A percentile compares a stretch with the other conserved stretches of the same genome.
phyloP scores from a whole-genome alignment of 2,113 vertebrate species.

The Hyperoodon ampullatus region DNA sequence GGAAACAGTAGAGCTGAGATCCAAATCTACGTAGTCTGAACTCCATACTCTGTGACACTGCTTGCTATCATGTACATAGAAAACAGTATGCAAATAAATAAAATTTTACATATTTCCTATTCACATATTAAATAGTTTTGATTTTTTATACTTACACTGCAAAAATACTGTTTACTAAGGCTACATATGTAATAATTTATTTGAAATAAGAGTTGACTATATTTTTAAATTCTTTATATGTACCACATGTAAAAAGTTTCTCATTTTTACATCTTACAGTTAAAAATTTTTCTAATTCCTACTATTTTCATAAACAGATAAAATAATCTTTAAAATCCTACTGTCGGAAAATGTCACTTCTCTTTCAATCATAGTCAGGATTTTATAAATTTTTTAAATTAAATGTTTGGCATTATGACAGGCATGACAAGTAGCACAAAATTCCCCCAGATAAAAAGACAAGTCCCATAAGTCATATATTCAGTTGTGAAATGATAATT shows the following conservation, averaged over 20 bases:
- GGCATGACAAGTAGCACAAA: not conserved
- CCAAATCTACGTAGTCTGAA: not conserved
- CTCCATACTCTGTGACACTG: not conserved
- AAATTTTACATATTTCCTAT: not conserved
- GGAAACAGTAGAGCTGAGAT: not conserved
- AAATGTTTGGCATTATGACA: not conserved
- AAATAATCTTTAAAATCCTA: conserved; percentile 13
- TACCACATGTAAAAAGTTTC: not conserved
- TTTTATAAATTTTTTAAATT: conserved; percentile 22
- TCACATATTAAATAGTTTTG: not conserved
- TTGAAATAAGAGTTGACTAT: not conserved
- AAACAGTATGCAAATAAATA: not conserved
- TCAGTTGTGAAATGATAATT: not conserved
- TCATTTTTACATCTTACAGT: not conserved
- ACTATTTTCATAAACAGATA: not conserved
- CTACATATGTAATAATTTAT: not conserved
- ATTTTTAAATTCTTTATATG: not conserved
- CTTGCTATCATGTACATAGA: not conserved
- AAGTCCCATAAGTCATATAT: not conserved
- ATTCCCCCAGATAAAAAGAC: not conserved
- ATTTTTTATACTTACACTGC: not conserved
- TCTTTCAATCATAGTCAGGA: not conserved
- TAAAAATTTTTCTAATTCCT: conserved; percentile 29
- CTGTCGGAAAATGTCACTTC: conserved; percentile 25
- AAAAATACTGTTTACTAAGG: not conserved